These are phyloP conservation scores for Dryomyza anilis DNA, from an alignment of 2,888 invertebrate genomes.

Conservation along the genomic window DNA sequence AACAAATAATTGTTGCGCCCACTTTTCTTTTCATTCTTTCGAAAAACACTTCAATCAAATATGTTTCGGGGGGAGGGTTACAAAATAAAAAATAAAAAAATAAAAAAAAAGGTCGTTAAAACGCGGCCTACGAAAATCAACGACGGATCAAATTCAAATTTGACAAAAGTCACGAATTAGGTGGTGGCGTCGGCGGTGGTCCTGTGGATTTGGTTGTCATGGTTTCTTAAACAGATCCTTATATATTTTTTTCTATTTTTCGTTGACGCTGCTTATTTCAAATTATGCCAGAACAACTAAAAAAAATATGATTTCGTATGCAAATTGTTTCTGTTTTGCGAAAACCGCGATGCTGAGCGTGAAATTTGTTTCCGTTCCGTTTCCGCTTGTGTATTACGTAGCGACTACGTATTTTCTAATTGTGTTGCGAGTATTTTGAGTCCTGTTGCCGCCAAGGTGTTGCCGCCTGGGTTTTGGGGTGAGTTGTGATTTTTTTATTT, in stretches of 20 bases:
- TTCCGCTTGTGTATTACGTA: conserved; percentile 13
- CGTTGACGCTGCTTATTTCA: background rate
- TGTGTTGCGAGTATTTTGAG: conserved; percentile 3
- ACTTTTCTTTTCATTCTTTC: no score
- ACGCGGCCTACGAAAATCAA: conserved; percentile 7
- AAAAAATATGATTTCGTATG: conserved; percentile 45
- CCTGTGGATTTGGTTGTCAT: background rate
- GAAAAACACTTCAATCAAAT: no score
- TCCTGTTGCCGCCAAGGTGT: background rate
- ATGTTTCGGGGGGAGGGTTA: no score
- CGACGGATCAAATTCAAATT: conserved; percentile 23
- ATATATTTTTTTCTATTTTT: background rate
- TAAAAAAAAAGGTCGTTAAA: no score
- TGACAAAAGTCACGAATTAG: conserved; percentile 22
- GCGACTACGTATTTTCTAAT: background rate
- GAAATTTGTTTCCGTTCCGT: conserved; percentile 54
- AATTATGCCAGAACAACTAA: background rate
- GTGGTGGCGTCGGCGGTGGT: background rate
- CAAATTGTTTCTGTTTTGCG: conserved; percentile 42
- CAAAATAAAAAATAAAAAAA: no score
- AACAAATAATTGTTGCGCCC: conserved; percentile 23
- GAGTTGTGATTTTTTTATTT: conserved; percentile 21
- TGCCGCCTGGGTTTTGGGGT: background rate
- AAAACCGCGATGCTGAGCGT: conserved; percentile 55
- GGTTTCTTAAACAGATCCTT: conserved; percentile 3